Base-by-base conservation (phyloP, 2,113 vertebrate genomes). In the Pteropus alecto region DNA sequence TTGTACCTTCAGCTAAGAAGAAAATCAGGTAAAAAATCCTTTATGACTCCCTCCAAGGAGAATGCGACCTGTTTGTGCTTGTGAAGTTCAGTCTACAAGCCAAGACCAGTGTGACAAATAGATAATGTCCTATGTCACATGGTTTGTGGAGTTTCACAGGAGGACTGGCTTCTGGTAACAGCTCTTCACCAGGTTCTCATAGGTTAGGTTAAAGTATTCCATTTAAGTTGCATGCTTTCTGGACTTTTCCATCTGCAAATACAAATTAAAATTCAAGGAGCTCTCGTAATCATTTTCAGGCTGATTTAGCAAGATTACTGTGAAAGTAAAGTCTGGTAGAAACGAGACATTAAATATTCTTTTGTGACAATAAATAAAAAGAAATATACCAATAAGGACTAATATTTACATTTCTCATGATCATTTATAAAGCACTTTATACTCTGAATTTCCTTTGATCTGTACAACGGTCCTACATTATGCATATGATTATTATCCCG, bases 181-280 rank as follows among this genome's bases (percentile, higher is more conserved):
- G 1, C 14, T 87, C 38, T 6, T 43, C 38, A 38, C 7, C 2
- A 8, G 8, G 8, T 46, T 82, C 60, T 79, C 43, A 21, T 48
- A 48, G 26, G 38, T 41, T 28, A 84, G 19, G 18, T 38, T 85
- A 90, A 61, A 24, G 28, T 96, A 8, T 96, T 77, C 9, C 26
- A n/a, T 38, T 74, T 43, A 41, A 82, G 28, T 24, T 74, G 7
- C 30, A 33, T 19, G n/a, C 19, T 86, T 82, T 68, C 60, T 61
- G 18, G 22, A 56, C 35, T 76, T 93, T 89, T 46, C n/a, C 14
- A 88, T 81, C 33, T 28, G 33, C 38, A 78, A 33, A 73, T 61
- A 19, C 24, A 78, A 76, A 56, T 63, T 94, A 81, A 90, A 97
- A 86, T 97, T 67, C 19, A 91, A 70, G 33, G 35, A 81, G 1